Evolutionary conservation across 2,113 vertebrate genomes (phyloP).

Genomic region (Cyprinus carpio): DNA sequence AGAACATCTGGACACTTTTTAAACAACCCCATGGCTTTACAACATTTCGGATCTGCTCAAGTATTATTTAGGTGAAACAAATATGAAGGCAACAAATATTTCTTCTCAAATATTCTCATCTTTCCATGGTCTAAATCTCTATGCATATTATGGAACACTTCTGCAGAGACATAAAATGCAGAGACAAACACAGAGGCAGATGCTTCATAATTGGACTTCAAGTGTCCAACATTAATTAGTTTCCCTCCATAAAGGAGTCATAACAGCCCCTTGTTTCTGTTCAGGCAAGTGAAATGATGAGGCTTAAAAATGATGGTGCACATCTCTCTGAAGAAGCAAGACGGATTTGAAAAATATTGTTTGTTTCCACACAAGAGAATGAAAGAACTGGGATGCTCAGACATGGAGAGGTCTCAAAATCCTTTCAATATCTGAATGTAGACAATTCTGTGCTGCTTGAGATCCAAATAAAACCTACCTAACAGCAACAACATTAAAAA

Average conservation of each 20-base stretch:
- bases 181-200: background rate
- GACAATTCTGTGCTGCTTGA: background rate
- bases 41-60: background rate
- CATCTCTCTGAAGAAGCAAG: background rate
- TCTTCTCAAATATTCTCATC: background rate
- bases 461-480: background rate
- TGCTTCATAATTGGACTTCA: conserved; percentile 13
- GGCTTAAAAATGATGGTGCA: background rate
- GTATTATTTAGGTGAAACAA: background rate
- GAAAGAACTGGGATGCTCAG: background rate
- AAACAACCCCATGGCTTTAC: background rate
- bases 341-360: background rate
- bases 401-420: background rate
- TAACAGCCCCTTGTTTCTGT: conserved; percentile 8
- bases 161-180: background rate
- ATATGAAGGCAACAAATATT: background rate
- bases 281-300: background rate
- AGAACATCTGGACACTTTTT: background rate
- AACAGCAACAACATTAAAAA: background rate
- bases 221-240: conserved; percentile 26
- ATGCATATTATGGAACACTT: background rate
- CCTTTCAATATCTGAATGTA: background rate
- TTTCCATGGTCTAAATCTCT: background rate
- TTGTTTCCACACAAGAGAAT: background rate
- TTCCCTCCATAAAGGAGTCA: background rate